A percentile compares a stretch with the other conserved stretches of the same genome.
Conservation (phyloP, 2,888 invertebrate genomes). For the Hirtodrosophila cameraria region DNA sequence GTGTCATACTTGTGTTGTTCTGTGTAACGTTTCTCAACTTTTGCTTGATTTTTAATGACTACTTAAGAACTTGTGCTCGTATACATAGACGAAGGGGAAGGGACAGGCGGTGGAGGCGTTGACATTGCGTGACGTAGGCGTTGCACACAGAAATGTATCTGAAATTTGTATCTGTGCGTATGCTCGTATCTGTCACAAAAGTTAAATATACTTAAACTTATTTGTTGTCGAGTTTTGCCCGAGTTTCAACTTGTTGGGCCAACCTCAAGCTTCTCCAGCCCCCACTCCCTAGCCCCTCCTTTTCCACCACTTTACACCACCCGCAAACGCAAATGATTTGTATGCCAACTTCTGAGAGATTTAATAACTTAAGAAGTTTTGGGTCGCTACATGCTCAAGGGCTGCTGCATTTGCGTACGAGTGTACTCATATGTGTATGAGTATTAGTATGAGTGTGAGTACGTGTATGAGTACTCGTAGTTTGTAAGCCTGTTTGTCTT, state of each 20-base stretch:
- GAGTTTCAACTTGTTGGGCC: slow-evolving; percentile 28
- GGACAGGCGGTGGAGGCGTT: background rate
- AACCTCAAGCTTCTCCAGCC: background rate
- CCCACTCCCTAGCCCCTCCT: no score
- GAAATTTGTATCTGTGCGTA: slow-evolving; percentile 30
- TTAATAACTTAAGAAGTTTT: slow-evolving; percentile 62
- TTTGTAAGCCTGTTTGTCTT: slow-evolving; percentile 56
- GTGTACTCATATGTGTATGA: no score
- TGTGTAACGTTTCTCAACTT: slow-evolving; percentile 25
- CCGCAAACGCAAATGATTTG: slow-evolving; percentile 36
- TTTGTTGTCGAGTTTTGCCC: slow-evolving; percentile 63
- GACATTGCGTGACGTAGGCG: slow-evolving; percentile 26
- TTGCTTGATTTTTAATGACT: slow-evolving; percentile 68
- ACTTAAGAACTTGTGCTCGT: slow-evolving; percentile 42
- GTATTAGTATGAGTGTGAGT: slow-evolving; percentile 1
- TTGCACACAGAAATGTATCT: slow-evolving; percentile 25
- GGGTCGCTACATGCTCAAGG: slow-evolving; percentile 29
- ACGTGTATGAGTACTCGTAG: slow-evolving; percentile 15
- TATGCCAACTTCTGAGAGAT: slow-evolving; percentile 62
- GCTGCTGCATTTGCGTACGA: slow-evolving; percentile 11
- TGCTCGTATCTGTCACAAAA: slow-evolving; percentile 45
- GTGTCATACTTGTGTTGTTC: slow-evolving; percentile 23
- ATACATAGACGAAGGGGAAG: slow-evolving; percentile 2
- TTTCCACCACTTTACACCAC: no score
- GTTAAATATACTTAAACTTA: slow-evolving; percentile 71